phyloP scores from a whole-genome alignment of 2,888 invertebrate genomes.

The Deilephila elpenor region DNA sequence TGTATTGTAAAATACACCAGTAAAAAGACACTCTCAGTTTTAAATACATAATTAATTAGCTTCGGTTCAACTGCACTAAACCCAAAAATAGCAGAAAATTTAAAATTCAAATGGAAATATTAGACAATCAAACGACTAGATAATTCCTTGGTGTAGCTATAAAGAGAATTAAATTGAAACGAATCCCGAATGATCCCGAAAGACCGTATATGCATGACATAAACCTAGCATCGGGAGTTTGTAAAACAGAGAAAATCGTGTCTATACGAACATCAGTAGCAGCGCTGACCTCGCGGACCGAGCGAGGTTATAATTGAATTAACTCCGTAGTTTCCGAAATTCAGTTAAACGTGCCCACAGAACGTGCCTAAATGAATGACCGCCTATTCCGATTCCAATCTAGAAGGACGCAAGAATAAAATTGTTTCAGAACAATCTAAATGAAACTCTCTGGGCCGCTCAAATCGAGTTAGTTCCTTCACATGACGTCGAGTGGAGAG shows the following conservation, averaged over 20 bases:
- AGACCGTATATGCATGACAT: too few species aligned
- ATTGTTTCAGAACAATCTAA: constrained; percentile 17
- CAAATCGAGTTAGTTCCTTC: not conserved
- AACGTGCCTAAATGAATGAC: constrained; percentile 36
- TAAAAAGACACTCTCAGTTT: too few species aligned
- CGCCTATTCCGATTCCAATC: constrained; percentile 14
- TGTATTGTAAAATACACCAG: too few species aligned
- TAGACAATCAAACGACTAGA: too few species aligned
- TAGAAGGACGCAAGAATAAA: constrained; percentile 1
- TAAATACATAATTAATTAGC: too few species aligned
- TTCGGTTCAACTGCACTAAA: too few species aligned
- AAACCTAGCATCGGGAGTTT: too few species aligned
- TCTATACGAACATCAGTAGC: not conserved
- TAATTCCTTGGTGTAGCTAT: too few species aligned
- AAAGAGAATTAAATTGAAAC: too few species aligned
- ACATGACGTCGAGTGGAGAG: not conserved
- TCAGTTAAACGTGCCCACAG: constrained; percentile 46
- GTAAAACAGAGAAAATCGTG: not conserved
- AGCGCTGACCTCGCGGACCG: not conserved
- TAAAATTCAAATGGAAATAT: too few species aligned
- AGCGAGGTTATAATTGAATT: constrained; percentile 26
- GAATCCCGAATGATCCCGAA: too few species aligned
- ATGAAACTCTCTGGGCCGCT: not conserved
- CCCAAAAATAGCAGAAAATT: too few species aligned
- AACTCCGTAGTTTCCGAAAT: constrained; percentile 47